Base-by-base conservation (phyloP, 2,888 invertebrate species). In the Philaethria dido region DNA sequence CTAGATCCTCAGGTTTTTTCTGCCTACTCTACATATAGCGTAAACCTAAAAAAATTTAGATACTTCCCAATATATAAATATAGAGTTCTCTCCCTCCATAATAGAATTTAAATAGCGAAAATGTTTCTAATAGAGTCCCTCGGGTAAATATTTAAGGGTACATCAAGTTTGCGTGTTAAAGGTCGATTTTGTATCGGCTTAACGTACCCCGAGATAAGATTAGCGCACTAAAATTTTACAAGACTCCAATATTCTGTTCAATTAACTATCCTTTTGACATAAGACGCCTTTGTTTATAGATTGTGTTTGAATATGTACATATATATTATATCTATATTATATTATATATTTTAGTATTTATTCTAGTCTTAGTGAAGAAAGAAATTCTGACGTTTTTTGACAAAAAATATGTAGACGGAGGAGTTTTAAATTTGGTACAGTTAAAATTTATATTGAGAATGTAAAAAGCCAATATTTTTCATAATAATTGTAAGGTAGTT, bases 171-270 rank as follows among this genome's bases (percentile, higher is more conserved):
- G 69, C 69, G 66, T 55, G 68, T 48, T 64, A 66, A 47, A 45
- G 61, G 66, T 55, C 60, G 66, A 68, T 62, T 68, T 45, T 39
- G 62, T 69, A 69, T 69, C 60, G 61, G 69, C 59, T 55, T 68
- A 54, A 68, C 62, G 54, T 48, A 55, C 69, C 69, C 63, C 44
- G 47, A 66, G 69, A 70, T 70, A 70, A 70, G 69, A 70, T 69
- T 64, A 62, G 48, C 42, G 25, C 33, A 48, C 59, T 57, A 25
- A 60, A 60, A 65, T 65, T 65, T 52, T 18, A 50, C 64, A 68
- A 68, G 50, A 50, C 50, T 54, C n/a, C 18, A 52, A 54, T 68
- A 68, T 59, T 52, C 52, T 59, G 50, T 68, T 50, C 45, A 64
- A 68, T 68, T 63, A 59, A 68, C 59, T 42, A 16, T 59, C 33